These are phyloP conservation scores for Diorhabda carinulata DNA, from an alignment of 1,140 invertebrate species.

Conservation along the genomic window DNA sequence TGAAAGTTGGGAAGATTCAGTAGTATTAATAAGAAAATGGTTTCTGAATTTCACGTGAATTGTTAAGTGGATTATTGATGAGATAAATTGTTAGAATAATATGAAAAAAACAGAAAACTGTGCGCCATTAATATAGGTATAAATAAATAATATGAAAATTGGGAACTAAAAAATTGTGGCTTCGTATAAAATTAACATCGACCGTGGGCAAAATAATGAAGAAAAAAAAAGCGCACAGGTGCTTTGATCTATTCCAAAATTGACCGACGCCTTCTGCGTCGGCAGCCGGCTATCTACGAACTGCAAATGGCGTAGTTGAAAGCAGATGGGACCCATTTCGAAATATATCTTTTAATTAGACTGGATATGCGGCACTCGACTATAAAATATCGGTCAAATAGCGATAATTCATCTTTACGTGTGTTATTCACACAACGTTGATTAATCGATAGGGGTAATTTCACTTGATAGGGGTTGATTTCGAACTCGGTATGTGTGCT, in stretches of 20 bases:
- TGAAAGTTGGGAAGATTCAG: too few relatives aligned
- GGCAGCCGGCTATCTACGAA: conserved; percentile 1
- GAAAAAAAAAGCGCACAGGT: conserved; percentile 5
- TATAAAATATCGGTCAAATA: conserved; percentile 16
- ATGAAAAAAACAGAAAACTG: too few relatives aligned
- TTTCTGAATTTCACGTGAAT: too few relatives aligned
- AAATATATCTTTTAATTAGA: conserved; percentile 4
- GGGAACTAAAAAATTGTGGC: too few relatives aligned
- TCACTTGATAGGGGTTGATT: background rate
- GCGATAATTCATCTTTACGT: conserved; percentile 5
- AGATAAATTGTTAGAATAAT: too few relatives aligned
- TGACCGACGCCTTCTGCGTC: conserved; percentile 6
- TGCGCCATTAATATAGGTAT: too few relatives aligned
- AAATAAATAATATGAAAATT: too few relatives aligned
- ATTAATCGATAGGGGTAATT: conserved; percentile 2
- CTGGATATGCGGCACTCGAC: background rate
- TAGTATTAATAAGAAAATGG: too few relatives aligned
- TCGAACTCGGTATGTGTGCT: background rate
- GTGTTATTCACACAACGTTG: background rate
- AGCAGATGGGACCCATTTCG: conserved; percentile 11
- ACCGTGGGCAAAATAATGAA: too few relatives aligned
- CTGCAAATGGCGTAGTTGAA: conserved; percentile 10
- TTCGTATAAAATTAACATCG: too few relatives aligned
- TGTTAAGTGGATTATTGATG: too few relatives aligned
- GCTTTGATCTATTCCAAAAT: conserved; percentile 7